phyloP scores from a whole-genome alignment of 2,113 vertebrate genomes.

The human (Homo sapiens) region GRCh38 chr4:31194001-31194500 shows the following conservation, averaged over 20 bases:
- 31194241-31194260: not conserved
- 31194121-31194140: not conserved
- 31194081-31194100: not conserved
- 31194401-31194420: not conserved
- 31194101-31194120: not conserved
- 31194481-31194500: not conserved
- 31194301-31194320: not conserved
- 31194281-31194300: not conserved
- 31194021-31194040: not conserved
- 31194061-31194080: not conserved
- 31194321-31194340: too few relatives aligned
- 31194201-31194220: not conserved
- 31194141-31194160: constrained; percentile 51
- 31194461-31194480: not conserved
- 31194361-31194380: not conserved
- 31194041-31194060: constrained; percentile 27
- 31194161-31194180: constrained; percentile 54
- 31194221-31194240: constrained; percentile 40
- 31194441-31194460: not conserved
- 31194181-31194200: not conserved
- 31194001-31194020: not conserved
- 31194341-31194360: not conserved
- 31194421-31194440: not conserved
- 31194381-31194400: not conserved
- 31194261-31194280: not conserved